phyloP scores from a whole-genome alignment of 2,888 invertebrate genomes.

The Drosophila neotestacea region DNA sequence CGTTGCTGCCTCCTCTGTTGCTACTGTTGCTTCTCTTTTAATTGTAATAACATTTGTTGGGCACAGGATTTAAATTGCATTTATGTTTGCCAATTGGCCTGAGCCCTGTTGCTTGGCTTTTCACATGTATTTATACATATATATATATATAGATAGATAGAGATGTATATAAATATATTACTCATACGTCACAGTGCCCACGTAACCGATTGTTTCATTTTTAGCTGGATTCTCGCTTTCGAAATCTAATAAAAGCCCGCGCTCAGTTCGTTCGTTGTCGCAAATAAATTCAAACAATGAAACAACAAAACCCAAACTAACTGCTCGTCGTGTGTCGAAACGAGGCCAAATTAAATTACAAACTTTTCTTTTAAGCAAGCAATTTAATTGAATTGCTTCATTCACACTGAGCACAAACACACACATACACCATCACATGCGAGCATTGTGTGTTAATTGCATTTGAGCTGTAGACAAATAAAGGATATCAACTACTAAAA shows the following conservation, averaged over 20 bases:
- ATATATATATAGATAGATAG: slow-evolving; percentile 5
- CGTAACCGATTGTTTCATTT: slow-evolving; percentile 24
- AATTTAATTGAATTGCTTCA: slow-evolving; percentile 69
- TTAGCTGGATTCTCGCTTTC: slow-evolving; percentile 40
- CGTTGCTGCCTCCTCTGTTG: slow-evolving; percentile 6
- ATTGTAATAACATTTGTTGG: slow-evolving; percentile 77
- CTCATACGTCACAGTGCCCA: slow-evolving; percentile 57
- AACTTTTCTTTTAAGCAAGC: slow-evolving; percentile 72
- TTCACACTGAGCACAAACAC: slow-evolving; percentile 14
- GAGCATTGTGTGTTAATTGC: slow-evolving; percentile 37
- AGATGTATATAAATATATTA: slow-evolving; percentile 24
- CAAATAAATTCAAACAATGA: slow-evolving; percentile 57
- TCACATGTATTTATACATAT: slow-evolving; percentile 12
- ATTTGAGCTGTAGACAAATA: slow-evolving; percentile 36
- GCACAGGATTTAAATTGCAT: slow-evolving; percentile 72
- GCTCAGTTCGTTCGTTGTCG: slow-evolving; percentile 31
- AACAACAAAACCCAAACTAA: slow-evolving; percentile 33
- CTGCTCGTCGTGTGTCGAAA: slow-evolving; percentile 53
- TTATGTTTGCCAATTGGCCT: slow-evolving; percentile 72
- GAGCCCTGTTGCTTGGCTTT: slow-evolving; percentile 42
- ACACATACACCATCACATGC: background rate
- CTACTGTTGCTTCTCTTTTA: slow-evolving; percentile 51
- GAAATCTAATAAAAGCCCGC: slow-evolving; percentile 67
- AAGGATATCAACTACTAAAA: slow-evolving; percentile 15
- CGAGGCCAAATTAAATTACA: slow-evolving; percentile 71